Evolutionary conservation across 2,888 invertebrate species (phyloP).

Genomic region (Apodemia duryi): DNA sequence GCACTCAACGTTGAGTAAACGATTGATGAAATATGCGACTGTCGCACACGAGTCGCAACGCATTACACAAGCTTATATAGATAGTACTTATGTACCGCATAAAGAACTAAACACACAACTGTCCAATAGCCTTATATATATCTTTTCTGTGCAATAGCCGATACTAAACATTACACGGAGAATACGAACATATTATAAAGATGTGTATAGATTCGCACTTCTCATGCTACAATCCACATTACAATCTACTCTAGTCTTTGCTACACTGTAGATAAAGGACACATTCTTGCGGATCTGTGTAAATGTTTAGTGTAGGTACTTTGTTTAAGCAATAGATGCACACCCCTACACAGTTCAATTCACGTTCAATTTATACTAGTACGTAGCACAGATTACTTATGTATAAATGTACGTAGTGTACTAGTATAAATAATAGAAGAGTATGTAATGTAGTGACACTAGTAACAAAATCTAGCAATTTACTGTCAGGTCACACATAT

Average conservation of each 20-base stretch:
- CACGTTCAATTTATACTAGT: no score
- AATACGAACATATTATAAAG: neutral
- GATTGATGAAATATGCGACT: slow-evolving; percentile 13
- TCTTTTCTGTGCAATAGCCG: no score
- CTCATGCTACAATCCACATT: neutral
- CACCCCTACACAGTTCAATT: no score
- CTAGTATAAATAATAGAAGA: no score
- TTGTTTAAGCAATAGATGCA: no score
- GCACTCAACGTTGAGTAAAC: neutral
- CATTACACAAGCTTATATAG: neutral
- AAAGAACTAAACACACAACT: slow-evolving; percentile 3
- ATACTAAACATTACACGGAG: neutral
- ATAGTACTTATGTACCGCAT: neutral
- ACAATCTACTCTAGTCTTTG: no score
- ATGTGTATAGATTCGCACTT: neutral
- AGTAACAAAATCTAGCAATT: no score
- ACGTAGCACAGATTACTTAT: no score
- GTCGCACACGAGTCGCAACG: slow-evolving; percentile 8
- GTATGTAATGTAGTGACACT: no score
- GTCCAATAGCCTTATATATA: neutral
- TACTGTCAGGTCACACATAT: neutral
- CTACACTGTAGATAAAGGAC: neutral
- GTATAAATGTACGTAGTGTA: no score
- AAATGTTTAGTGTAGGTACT: no score
- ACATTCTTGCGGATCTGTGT: neutral